A percentile compares a stretch with the other conserved stretches of the same genome.
These are phyloP conservation scores for Bhutanitis thaidina DNA, from an alignment of 2,888 invertebrate species.

Conservation along the genomic window DNA sequence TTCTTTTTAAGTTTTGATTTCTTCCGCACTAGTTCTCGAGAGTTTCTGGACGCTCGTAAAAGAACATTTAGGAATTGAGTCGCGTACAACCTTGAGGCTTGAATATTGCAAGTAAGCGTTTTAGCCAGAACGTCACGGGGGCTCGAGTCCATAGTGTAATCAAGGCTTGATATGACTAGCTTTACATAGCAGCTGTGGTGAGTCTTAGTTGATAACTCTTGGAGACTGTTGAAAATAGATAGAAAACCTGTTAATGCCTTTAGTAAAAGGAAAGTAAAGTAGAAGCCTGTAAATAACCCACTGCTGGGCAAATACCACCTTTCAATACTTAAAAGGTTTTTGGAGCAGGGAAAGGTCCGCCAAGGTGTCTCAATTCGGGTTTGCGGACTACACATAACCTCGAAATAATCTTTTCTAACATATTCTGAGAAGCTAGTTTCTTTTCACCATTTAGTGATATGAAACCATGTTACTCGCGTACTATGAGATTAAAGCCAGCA, in stretches of 20 bases:
- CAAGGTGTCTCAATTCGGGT: too few relatives aligned
- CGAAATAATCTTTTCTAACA: too few relatives aligned
- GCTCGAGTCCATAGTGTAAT: conserved; percentile 88
- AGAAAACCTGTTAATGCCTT: neutral
- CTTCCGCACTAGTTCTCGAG: conserved; percentile 60
- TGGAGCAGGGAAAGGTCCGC: too few relatives aligned
- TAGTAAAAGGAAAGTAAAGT: too few relatives aligned
- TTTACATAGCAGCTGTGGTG: conserved; percentile 96
- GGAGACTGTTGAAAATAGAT: conserved; percentile 75
- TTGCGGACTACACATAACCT: too few relatives aligned
- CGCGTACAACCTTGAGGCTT: conserved; percentile 86
- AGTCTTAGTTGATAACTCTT: conserved; percentile 89
- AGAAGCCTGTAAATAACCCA: too few relatives aligned
- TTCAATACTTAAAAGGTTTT: too few relatives aligned
- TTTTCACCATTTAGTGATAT: too few relatives aligned
- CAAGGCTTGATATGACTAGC: conserved; percentile 93
- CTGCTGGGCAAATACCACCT: too few relatives aligned
- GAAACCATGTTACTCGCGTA: too few relatives aligned
- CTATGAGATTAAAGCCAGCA: too few relatives aligned
- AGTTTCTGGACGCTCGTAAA: conserved; percentile 83
- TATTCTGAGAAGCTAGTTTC: too few relatives aligned
- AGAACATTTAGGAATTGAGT: conserved; percentile 95
- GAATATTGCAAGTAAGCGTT: conserved; percentile 79
- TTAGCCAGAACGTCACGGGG: conserved; percentile 83
- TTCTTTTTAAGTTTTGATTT: conserved; percentile 65